phyloP scores from a whole-genome alignment of 2,113 vertebrate species.

The Corapipo altera region DNA sequence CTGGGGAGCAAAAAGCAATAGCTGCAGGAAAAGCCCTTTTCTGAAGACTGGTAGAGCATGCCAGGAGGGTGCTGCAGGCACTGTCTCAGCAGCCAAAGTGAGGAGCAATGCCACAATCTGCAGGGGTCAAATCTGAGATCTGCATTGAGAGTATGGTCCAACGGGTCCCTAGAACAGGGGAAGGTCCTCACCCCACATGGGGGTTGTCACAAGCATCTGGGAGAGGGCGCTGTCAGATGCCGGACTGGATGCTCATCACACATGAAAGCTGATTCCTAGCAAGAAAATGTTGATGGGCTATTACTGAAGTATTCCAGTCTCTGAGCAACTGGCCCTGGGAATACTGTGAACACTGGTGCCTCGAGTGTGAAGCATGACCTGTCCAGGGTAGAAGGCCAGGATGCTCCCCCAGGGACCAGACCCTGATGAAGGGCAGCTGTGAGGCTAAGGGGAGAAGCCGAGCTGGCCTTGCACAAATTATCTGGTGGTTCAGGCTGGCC shows the following conservation, averaged over 20 bases:
- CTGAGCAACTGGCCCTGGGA: neutral
- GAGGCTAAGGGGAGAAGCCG: neutral
- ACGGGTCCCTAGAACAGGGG: neutral
- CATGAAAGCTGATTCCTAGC: neutral
- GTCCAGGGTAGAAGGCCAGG: neutral
- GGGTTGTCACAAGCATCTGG: neutral
- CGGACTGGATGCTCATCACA: neutral
- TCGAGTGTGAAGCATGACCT: fast-evolving
- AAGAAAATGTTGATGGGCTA: fast-evolving
- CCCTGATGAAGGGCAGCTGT: neutral
- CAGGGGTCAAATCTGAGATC: neutral
- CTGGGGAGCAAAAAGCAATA: neutral
- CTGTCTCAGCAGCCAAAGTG: neutral
- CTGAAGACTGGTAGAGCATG: neutral
- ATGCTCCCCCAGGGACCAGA: neutral
- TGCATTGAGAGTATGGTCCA: neutral
- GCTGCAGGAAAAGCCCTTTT: neutral
- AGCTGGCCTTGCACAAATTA: neutral
- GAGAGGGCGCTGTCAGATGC: fast-evolving
- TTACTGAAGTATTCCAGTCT: neutral
- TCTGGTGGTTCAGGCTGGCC: neutral
- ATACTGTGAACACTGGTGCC: fast-evolving
- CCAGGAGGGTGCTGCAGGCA: neutral
- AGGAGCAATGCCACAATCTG: neutral
- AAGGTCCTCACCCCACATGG: fast-evolving